Evolutionary conservation across 2,888 invertebrate species (phyloP).

Genomic region (Zaprionus lineosus): DNA sequence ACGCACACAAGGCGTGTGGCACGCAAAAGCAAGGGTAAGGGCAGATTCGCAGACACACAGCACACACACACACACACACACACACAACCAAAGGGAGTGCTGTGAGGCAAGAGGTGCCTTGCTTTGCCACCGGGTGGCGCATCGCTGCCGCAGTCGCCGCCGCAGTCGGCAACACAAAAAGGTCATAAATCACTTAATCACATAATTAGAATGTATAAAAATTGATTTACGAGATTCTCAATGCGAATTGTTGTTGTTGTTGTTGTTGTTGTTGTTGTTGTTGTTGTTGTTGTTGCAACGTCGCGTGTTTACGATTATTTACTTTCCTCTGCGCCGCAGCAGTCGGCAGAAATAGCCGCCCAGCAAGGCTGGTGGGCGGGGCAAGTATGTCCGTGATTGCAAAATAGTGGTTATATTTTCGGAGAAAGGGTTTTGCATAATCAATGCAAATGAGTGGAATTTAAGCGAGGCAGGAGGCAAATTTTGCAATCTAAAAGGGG

Average conservation of each 20-base stretch:
- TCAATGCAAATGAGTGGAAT: constrained; percentile 40
- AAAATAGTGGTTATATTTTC: constrained; percentile 28
- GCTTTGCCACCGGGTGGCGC: constrained; percentile 39
- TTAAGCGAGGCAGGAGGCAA: too few relatives aligned
- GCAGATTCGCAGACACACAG: too few relatives aligned
- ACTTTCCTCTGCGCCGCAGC: constrained; percentile 34
- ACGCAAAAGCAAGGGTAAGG: constrained; percentile 4
- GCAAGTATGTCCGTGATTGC: constrained; percentile 37
- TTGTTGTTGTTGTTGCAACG: constrained; percentile 60
- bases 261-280: too few relatives aligned
- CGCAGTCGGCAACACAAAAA: constrained; percentile 42
- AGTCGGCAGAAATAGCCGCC: too few relatives aligned
- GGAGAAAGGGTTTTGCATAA: constrained; percentile 22
- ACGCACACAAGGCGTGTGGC: constrained; percentile 38
- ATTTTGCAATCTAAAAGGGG: constrained; percentile 47
- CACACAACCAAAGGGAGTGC: too few relatives aligned
- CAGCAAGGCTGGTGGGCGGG: too few relatives aligned
- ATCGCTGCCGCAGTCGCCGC: constrained; percentile 21
- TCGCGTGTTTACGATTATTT: constrained; percentile 74
- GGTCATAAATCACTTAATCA: constrained; percentile 78
- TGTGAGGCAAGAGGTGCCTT: not conserved
- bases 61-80: too few relatives aligned
- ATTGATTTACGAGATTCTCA: constrained; percentile 78
- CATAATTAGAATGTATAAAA: constrained; percentile 77
- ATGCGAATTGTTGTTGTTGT: too few relatives aligned